Base-by-base conservation (phyloP, 1,140 invertebrate genomes). In the Drosophila tristis region DNA sequence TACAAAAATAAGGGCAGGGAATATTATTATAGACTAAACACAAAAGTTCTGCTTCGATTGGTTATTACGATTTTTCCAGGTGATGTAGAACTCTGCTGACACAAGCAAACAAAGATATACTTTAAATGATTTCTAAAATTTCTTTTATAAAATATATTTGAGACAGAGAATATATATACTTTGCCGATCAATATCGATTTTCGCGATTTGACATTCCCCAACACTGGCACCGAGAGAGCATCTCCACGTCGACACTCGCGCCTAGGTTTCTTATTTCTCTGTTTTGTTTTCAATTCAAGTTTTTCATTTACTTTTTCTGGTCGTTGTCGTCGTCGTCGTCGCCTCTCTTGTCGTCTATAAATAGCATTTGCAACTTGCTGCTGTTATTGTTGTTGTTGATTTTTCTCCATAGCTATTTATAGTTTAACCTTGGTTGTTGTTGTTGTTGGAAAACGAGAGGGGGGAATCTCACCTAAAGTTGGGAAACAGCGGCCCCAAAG, bases 391-490 rank as follows among this genome's bases (percentile, higher is more conserved):
- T 67, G 58, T 65, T 70, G 66, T 70, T 57, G 68, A 74, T 64
- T 74, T 74, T 74, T 74, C 70, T 74, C 71, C 71, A 74, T 74
- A 74, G 56, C 72, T 74, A 74, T 74, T 74, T 74, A 57, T 74
- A 74, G 71, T 43, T 64, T 74, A 74, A 74, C 71, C 71, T 74
- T 74, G 71, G 60, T 42, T 74, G 51, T 15, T 58, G 47, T 23
- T 35, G 31, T 35, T 54, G 65, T 20, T 66, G 67, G 67, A 71
- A 50, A 71, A 43, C 66, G 64, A 65, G 13, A 45, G 45, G 16
- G 45, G 26, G 9, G 25, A 15, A 25, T 2, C 9, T 39, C 35
- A 39, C 35, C 4, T 39, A 39, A 4, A 16, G 20, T n/a, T 3
- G 20, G 23, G 3, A 16, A 20, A 6, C 4, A 13, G 35, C 16